Evolutionary conservation across 2,888 invertebrate genomes (phyloP), one percentile per base, ranked within the genome.

Genomic region (Latrodectus elegans): DNA sequence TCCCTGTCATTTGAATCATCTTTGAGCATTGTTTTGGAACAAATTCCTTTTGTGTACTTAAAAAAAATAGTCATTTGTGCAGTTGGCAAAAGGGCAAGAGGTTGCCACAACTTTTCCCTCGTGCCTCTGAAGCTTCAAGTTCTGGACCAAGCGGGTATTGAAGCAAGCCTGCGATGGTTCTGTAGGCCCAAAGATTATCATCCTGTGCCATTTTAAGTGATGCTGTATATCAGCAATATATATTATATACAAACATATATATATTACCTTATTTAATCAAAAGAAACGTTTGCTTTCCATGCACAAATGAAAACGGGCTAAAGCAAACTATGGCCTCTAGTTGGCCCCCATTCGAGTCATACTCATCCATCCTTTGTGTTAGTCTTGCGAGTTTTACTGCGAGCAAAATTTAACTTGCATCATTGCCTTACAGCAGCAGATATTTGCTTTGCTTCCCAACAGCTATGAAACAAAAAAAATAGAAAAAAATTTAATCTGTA

Each of bases 251-350:
- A 81, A 74, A 68, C 73, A 68, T 84, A 65, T 78, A 77, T 77
- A 84, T 84, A 84, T 55, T 79, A 82, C 80, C 77, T 81, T 84
- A 88, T 88, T 84, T 80, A 88, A 88, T 83, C 88, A 82, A 80
- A 83, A 88, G 75, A 70, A 65, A 11, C 52, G 84, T 84, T 84
- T 84, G 77, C 84, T 77, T 76, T 77, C 74, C 75, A 70, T 83
- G 82, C 82, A 83, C 82, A 83, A 83, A 75, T 67, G 73, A 55
- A 73, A 51, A 80, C n/a, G 26, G 74, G 82, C 82, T 68, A 82
- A 83, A 75, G 82, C 75, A 83, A 83, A 82, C 82, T 65, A 52
- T 11, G 65, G 70, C 60, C 80, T 53, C 49, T 12, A 49, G n/a
- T 72, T 51, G 14, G 67, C 51, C 64, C 81, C 67, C 52, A 78